phyloP scores from a whole-genome alignment of 2,113 vertebrate genomes.

The Oryzias curvinotus region DNA sequence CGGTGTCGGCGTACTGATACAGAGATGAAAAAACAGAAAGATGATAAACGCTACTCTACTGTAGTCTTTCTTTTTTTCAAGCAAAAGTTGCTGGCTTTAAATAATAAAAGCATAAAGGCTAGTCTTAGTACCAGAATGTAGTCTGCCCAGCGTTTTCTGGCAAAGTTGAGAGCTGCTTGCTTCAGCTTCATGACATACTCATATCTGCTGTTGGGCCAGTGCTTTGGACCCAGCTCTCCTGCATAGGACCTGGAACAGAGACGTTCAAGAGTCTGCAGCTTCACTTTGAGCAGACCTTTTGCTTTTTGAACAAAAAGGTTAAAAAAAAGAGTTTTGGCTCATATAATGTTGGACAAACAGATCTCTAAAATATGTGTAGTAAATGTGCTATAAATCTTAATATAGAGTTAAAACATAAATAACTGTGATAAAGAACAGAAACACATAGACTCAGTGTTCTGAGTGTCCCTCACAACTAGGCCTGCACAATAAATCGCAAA shows the following conservation, averaged over 20 bases:
- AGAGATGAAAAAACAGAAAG: background rate
- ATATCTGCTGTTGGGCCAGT: conserved; percentile 90
- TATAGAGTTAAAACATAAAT: no score
- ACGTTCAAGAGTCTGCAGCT: conserved; percentile 1
- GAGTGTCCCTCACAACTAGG: no score
- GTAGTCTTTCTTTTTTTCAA: no score
- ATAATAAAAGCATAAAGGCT: background rate
- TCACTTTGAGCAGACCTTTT: no score
- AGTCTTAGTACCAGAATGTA: conserved; percentile 87
- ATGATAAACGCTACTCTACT: background rate
- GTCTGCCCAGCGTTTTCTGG: conserved; percentile 84
- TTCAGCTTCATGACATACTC: conserved; percentile 94
- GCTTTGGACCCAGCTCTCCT: conserved; percentile 89
- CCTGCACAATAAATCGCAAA: no score
- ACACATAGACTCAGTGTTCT: no score
- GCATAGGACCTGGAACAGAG: conserved; percentile 82
- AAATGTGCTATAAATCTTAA: no score
- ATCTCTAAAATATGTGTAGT: no score
- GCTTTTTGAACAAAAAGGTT: no score
- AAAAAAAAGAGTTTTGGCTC: no score
- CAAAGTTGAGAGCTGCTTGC: conserved; percentile 88
- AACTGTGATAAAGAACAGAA: no score
- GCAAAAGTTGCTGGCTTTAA: background rate
- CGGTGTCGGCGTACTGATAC: conserved; percentile 86
- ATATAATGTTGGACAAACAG: no score